Percentiles rank a stretch among this genome's conserved stretches.
Conservation (phyloP, 2,888 invertebrate species). For the Pristionchus entomophagus region DNA sequence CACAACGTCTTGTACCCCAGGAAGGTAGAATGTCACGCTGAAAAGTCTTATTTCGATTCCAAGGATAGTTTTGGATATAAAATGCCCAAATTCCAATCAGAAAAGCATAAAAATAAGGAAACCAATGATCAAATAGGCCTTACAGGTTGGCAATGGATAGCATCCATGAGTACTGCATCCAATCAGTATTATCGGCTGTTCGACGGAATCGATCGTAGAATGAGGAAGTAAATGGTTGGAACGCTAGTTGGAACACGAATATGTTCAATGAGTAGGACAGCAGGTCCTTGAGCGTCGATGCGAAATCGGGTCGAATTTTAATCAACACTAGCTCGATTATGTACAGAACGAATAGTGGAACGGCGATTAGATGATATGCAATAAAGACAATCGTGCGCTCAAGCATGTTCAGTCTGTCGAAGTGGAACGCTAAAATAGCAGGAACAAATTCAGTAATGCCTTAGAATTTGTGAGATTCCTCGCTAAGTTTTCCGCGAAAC, state of each 20-base stretch:
- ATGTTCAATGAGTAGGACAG: neutral
- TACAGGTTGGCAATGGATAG: neutral
- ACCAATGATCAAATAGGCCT: too few species aligned
- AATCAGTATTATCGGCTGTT: neutral
- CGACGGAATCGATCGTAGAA: neutral
- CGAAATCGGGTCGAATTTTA: neutral
- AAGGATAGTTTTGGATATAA: neutral
- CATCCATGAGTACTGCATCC: neutral
- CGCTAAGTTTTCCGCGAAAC: too few species aligned
- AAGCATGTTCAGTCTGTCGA: neutral
- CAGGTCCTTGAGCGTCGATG: neutral
- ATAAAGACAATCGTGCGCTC: neutral
- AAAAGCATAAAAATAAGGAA: neutral
- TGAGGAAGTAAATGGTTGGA: neutral
- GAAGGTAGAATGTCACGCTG: neutral
- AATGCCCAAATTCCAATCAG: neutral
- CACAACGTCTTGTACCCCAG: neutral
- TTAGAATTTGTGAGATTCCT: too few species aligned
- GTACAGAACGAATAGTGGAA: neutral
- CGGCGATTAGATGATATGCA: neutral
- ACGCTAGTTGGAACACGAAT: neutral
- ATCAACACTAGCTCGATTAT: neutral
- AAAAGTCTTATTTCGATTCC: neutral
- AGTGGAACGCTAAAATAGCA: neutral
- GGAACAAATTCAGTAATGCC: too few species aligned